Conservation (phyloP, 2,113 vertebrate genomes). For the Thalassarche chlororhynchos region DNA sequence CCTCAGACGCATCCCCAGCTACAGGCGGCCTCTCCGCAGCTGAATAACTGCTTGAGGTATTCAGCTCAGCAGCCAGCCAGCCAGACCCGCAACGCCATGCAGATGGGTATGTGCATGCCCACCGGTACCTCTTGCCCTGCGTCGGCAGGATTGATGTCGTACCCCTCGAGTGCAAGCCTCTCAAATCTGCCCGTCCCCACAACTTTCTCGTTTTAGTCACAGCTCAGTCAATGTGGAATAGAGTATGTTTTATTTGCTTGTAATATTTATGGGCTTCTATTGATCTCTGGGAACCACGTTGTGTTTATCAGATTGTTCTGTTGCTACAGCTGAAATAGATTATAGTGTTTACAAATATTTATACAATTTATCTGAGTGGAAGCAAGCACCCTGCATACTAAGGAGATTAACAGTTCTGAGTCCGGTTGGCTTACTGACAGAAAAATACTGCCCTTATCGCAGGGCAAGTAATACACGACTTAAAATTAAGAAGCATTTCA, state of each 20-base stretch:
- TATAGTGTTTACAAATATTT: conserved; percentile 64
- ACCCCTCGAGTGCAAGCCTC: background rate
- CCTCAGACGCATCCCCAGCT: conserved; percentile 77
- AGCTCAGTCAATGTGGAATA: background rate
- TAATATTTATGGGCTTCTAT: conserved; percentile 39
- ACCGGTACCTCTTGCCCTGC: background rate
- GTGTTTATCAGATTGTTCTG: conserved; percentile 52
- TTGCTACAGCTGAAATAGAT: conserved; percentile 50
- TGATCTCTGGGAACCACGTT: conserved; percentile 35
- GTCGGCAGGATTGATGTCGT: rapidly evolving
- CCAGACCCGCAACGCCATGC: conserved; percentile 81
- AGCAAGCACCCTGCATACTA: conserved; percentile 26
- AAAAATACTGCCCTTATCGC: background rate
- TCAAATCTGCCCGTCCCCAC: rapidly evolving
- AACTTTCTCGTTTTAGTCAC: background rate
- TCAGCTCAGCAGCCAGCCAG: conserved; percentile 78
- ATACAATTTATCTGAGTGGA: conserved; percentile 38
- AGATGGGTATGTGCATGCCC: conserved; percentile 80
- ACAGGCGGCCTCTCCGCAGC: conserved; percentile 78
- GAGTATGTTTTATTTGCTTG: conserved; percentile 1
- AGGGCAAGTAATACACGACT: background rate
- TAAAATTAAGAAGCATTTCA: conserved; percentile 47
- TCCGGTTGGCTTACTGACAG: background rate
- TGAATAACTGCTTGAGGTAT: conserved; percentile 85
- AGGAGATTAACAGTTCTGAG: conserved; percentile 25